Base-by-base conservation (phyloP, 2,113 vertebrate species). In the Indri indri region DNA sequence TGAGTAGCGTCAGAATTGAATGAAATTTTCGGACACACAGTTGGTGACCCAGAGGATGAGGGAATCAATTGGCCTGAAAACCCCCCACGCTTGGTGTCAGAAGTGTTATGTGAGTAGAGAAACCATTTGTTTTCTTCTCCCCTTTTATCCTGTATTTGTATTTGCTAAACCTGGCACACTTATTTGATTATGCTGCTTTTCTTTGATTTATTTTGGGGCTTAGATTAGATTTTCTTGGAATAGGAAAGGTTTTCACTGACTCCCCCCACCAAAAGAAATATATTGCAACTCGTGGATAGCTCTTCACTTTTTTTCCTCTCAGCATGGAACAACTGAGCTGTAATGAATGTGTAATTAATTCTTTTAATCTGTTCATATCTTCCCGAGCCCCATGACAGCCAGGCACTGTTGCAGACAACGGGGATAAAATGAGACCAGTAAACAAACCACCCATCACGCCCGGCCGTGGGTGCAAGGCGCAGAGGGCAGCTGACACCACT, bases 401-500 rank as follows among this genome's bases (percentile, higher is more conserved):
- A 22, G 74, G 52, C 47, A 8, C 47, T 17, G 32, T 14, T 34
- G 23, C 42, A 57, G 86, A 54, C 4, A 1, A 20, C 0, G 11
- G 32, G 30, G 27, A 61, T 11, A 81, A 25, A 76, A 50, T 4
- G 27, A 70, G 17, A 7, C 3, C 2, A n/a, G 10, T 1, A 16
- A 54, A 59, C 0, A 14, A 57, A 23, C 12, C 42, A 61, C 23
- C 1, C 18, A 23, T 22, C 74, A 27, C 3, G 1, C 5, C 30
- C 40, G 45, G 45, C 1, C 6, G 2, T 3, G 45, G 50, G 87
- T 14, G 11, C 42, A 23, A 37, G 54, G 79, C 6, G 3, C 32
- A 57, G 59, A 50, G 23, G 54, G 47, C 17, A 23, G 47, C 1
- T 5, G n/a, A 0, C 23, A 1, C 2, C 6, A 0, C 0, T 2